These are phyloP conservation scores for Anoura caudifer DNA, from an alignment of 2,113 vertebrate genomes.

Conservation along the genomic window DNA sequence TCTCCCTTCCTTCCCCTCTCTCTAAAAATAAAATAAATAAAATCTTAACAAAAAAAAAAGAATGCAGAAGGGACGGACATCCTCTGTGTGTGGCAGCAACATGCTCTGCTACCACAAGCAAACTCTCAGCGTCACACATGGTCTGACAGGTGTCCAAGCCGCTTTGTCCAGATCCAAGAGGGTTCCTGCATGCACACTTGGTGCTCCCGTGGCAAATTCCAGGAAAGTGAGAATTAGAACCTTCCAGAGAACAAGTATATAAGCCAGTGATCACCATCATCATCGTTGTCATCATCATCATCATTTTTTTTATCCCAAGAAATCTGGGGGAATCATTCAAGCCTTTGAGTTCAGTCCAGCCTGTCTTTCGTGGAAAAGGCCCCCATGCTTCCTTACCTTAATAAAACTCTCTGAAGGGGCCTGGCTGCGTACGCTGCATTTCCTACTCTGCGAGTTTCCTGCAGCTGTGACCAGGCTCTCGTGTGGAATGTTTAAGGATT, in stretches of 20 bases:
- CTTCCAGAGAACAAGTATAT: background rate
- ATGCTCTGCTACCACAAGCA: background rate
- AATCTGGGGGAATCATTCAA: background rate
- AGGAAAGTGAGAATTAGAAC: background rate
- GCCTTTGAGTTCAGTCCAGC: background rate
- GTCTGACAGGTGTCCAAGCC: background rate
- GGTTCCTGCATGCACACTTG: background rate
- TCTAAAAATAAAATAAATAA: no score
- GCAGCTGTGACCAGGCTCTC: background rate
- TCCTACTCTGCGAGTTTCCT: background rate
- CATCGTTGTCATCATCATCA: background rate
- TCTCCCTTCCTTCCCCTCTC: no score
- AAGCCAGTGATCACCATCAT: background rate
- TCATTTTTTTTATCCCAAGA: background rate
- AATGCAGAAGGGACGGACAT: background rate
- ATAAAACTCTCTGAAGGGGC: background rate
- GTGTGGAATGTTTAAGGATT: background rate
- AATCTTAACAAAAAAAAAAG: background rate
- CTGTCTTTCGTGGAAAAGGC: background rate
- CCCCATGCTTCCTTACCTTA: background rate
- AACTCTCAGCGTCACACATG: accelerated
- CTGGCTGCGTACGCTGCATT: background rate
- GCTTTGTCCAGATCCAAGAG: background rate
- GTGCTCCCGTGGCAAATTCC: background rate
- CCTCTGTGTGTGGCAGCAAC: background rate